Base-by-base conservation (phyloP, 2,113 vertebrate genomes). In the Alethe diademata region DNA sequence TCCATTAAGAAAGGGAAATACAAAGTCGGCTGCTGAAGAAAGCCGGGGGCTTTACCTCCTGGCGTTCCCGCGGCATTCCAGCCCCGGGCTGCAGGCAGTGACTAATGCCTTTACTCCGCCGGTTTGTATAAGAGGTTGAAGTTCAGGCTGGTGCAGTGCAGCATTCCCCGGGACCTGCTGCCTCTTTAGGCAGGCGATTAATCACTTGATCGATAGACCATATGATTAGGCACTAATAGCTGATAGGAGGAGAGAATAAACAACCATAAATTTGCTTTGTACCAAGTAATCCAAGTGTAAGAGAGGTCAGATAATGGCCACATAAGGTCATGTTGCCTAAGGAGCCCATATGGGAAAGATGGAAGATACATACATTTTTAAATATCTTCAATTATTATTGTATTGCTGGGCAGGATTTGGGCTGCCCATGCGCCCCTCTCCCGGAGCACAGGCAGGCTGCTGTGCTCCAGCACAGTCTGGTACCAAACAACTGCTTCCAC, bases 141-240 rank as follows among this genome's bases (percentile, higher is more conserved):
- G 98, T 98, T 98, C 98, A 98, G 96, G 86, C 96, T 96, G 97
- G 97, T 73, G 86, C 96, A 96, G 95, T 97, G 90, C 96, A 96
- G 97, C 97, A 97, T 98, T 98, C 98, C 97, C 95, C 91, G 78
- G 97, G 97, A 98, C 98, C 97, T 96, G 97, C 98, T 97, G 97
- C 97, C 97, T 98, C 97, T 98, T 96, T 96, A 98, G 97, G 98
- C 98, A 98, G 97, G 98, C 96, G 97, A 98, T 98, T 98, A 98
- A 98, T 98, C 98, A 98, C 98, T 98, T 98, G 98, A 98, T 98
- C 98, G 97, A 98, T 98, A 98, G 98, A 98, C 98, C 98, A 98
- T 98, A 98, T 98, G 98, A 98, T 98, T 98, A 98, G 98, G 97
- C 97, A 97, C 98, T 98, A 98, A 98, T 98, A 98, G 98, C 97